Conservation (phyloP, 2,113 vertebrate genomes). For the Arothron firmamentum region DNA sequence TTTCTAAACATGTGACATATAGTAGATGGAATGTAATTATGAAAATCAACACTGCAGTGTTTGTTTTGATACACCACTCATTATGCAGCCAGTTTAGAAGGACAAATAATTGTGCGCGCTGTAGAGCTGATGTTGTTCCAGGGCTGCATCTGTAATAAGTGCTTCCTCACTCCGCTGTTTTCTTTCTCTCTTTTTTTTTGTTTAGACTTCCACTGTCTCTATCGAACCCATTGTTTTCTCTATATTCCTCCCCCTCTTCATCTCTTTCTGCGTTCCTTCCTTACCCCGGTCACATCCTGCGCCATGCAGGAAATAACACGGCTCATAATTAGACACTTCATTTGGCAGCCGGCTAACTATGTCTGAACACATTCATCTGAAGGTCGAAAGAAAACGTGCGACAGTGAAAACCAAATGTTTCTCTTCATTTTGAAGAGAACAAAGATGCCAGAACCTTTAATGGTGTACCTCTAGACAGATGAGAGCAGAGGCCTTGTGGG, state of each 20-base stretch:
- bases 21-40: constrained; percentile 1
- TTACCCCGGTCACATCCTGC: constrained; percentile 31
- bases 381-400: constrained; percentile 33
- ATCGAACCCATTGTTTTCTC: constrained; percentile 13
- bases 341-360: constrained; percentile 50
- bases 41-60: not conserved
- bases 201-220: not conserved
- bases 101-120: constrained; percentile 6
- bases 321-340: constrained; percentile 62
- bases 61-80: constrained; percentile 5
- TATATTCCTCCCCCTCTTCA: not conserved
- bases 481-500: constrained; percentile 17
- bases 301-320: constrained; percentile 48
- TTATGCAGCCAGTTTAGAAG: constrained; percentile 6
- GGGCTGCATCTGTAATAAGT: constrained; percentile 4
- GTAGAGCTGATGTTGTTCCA: constrained; percentile 17
- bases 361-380: constrained; percentile 54
- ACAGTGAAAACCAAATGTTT: not conserved
- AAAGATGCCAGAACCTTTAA: constrained; percentile 26
- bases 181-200: constrained; percentile 10
- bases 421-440: constrained; percentile 22
- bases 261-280: constrained; percentile 7
- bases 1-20: not conserved
- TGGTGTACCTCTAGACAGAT: constrained; percentile 37
- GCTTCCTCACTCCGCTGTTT: not conserved